Percentiles rank a stretch among this genome's conserved stretches.
These are phyloP conservation scores for Ophthalmolycus amberensis DNA, from an alignment of 2,113 vertebrate species.

Conservation along the genomic window DNA sequence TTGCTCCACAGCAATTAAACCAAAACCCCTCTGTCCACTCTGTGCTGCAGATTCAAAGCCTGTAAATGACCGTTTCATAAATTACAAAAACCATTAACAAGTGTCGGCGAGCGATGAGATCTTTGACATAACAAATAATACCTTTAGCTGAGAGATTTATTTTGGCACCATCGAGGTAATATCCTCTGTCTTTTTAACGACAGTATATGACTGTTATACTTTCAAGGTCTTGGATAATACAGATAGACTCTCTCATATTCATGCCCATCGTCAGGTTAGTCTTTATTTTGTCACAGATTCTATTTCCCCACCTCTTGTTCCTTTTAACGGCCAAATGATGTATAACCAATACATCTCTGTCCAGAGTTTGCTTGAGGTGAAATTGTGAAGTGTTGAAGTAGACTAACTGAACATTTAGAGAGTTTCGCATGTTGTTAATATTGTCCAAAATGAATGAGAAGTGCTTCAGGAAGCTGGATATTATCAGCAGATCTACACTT, in stretches of 20 bases:
- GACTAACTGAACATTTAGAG: background rate
- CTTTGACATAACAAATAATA: slow-evolving; percentile 68
- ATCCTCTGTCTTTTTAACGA: slow-evolving; percentile 49
- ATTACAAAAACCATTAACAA: slow-evolving; percentile 66
- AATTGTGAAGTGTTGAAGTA: background rate
- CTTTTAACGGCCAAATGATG: slow-evolving; percentile 32
- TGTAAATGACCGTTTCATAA: slow-evolving; percentile 74
- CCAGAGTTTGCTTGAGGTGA: background rate
- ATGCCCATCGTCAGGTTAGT: slow-evolving; percentile 1
- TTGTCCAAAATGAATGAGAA: background rate
- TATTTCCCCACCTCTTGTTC: slow-evolving; percentile 28
- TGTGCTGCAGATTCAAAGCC: slow-evolving; percentile 48
- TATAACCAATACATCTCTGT: slow-evolving; percentile 10
- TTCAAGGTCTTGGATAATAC: slow-evolving; percentile 50
- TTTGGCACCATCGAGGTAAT: slow-evolving; percentile 39
- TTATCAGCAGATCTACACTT: background rate
- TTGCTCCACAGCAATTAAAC: slow-evolving; percentile 77
- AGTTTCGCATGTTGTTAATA: background rate
- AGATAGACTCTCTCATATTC: slow-evolving; percentile 20
- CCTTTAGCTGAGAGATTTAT: slow-evolving; percentile 58
- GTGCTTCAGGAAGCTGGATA: background rate
- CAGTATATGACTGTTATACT: slow-evolving; percentile 28
- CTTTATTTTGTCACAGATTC: slow-evolving; percentile 24
- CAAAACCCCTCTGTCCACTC: slow-evolving; percentile 45
- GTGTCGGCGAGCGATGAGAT: slow-evolving; percentile 32